Evolutionary conservation across 2,888 invertebrate genomes (phyloP).

Genomic region (Melanostoma mellinum): DNA sequence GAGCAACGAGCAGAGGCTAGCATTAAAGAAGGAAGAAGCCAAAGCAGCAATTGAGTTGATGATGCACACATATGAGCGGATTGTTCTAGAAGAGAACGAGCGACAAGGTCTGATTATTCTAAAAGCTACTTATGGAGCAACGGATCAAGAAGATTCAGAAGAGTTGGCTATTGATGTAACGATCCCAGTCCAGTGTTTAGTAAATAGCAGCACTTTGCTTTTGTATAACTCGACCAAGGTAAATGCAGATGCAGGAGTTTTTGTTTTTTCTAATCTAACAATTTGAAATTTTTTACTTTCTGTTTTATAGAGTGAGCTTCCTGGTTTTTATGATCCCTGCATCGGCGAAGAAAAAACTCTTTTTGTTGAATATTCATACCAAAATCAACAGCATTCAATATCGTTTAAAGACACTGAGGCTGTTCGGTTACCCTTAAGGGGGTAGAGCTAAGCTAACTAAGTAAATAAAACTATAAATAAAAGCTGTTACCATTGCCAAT

Average conservation of each 20-base stretch:
- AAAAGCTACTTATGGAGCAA: constrained; percentile 91
- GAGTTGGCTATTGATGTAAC: constrained; percentile 91
- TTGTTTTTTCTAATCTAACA: constrained; percentile 2
- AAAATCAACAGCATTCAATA: constrained; percentile 90
- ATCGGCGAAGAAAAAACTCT: constrained; percentile 95
- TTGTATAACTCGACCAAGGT: constrained; percentile 94
- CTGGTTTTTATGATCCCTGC: constrained; percentile 98
- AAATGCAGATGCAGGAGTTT: constrained; percentile 59
- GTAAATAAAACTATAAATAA: constrained; percentile 15
- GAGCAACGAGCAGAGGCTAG: constrained; percentile 87
- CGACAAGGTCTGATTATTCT: constrained; percentile 93
- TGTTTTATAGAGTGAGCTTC: constrained; percentile 90
- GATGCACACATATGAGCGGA: constrained; percentile 94
- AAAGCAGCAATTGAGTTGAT: constrained; percentile 93
- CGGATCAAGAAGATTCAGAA: constrained; percentile 80
- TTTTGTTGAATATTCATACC: constrained; percentile 92
- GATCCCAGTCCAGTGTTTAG: constrained; percentile 96
- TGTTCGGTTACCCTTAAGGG: constrained; percentile 86
- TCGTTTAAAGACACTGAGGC: constrained; percentile 91
- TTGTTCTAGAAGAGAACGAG: constrained; percentile 90
- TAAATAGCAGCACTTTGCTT: constrained; percentile 94
- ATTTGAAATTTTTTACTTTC: constrained; percentile 77
- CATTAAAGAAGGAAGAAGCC: constrained; percentile 92
- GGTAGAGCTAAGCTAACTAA: constrained; percentile 31
- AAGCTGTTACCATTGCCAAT: not conserved